Conservation (phyloP, 2,113 vertebrate genomes). For the Eleginops maclovinus region DNA sequence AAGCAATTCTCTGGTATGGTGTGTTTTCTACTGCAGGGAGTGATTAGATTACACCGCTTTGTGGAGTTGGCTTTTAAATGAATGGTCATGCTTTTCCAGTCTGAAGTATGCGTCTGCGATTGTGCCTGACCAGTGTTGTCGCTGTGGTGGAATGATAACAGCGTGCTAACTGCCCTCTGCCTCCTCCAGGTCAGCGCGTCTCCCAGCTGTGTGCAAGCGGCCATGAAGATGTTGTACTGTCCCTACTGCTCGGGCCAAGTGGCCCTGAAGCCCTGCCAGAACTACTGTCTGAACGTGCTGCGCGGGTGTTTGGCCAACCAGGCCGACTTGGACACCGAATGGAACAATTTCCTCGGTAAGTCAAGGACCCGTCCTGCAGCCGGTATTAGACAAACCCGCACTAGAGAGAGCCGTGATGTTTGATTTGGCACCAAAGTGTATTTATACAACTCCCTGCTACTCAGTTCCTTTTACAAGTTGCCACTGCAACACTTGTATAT, state of each 20-base stretch:
- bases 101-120: slow-evolving; percentile 25
- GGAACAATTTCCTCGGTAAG: slow-evolving; percentile 98
- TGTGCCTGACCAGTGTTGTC: slow-evolving; percentile 30
- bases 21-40: slow-evolving; percentile 54
- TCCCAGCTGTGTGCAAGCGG: slow-evolving; percentile 87
- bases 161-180: slow-evolving; percentile 21
- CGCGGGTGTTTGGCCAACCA: slow-evolving; percentile 97
- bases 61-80: slow-evolving; percentile 33
- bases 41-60: slow-evolving; percentile 62
- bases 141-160: slow-evolving; percentile 33
- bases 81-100: slow-evolving; percentile 36
- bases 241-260: slow-evolving; percentile 94
- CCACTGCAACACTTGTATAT: slow-evolving; percentile 19
- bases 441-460: slow-evolving; percentile 21
- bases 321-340: slow-evolving; percentile 94
- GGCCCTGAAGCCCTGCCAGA: slow-evolving; percentile 94
- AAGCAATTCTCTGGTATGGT: slow-evolving; percentile 47
- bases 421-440: slow-evolving; percentile 17
- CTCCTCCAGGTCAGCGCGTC: slow-evolving; percentile 90
- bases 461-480: neutral
- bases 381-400: slow-evolving; percentile 1
- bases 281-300: slow-evolving; percentile 98
- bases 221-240: slow-evolving; percentile 98
- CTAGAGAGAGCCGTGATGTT: slow-evolving; percentile 10
- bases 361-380: slow-evolving; percentile 11